phyloP scores from a whole-genome alignment of 1,140 invertebrate genomes.

The Stegodyphus mimosarum region DNA sequence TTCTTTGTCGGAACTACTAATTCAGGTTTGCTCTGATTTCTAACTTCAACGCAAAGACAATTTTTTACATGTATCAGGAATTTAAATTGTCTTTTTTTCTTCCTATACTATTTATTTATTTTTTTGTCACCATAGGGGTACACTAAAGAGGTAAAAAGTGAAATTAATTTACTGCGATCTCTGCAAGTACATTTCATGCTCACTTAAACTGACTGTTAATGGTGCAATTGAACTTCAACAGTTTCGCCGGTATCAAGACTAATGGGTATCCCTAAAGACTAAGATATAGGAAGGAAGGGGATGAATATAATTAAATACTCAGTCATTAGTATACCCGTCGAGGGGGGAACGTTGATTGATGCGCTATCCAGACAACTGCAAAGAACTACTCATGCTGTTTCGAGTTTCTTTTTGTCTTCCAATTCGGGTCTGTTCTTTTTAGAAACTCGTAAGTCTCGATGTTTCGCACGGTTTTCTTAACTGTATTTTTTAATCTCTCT shows the following conservation, averaged over 20 bases:
- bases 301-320: constrained; percentile 59
- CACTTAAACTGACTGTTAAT: constrained; percentile 58
- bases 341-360: constrained; percentile 33
- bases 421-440: too few relatives aligned
- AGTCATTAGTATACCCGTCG: constrained; percentile 54
- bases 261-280: constrained; percentile 54
- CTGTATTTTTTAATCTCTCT: too few relatives aligned
- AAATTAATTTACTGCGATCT: constrained; percentile 54
- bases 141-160: constrained; percentile 24
- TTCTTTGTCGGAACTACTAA: constrained; percentile 40
- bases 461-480: too few relatives aligned
- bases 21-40: neutral
- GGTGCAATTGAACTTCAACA: constrained; percentile 57
- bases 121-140: constrained; percentile 4
- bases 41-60: constrained; percentile 2
- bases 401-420: too few relatives aligned
- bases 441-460: too few relatives aligned
- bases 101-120: too few relatives aligned
- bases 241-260: constrained; percentile 47
- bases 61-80: too few relatives aligned
- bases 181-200: constrained; percentile 56
- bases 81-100: too few relatives aligned
- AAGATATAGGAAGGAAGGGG: constrained; percentile 3
- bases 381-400: neutral
- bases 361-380: neutral